A percentile compares a stretch with the other conserved stretches of the same genome.
Evolutionary conservation across 2,888 invertebrate species (phyloP).

Genomic region (Ethmia dodecea): DNA sequence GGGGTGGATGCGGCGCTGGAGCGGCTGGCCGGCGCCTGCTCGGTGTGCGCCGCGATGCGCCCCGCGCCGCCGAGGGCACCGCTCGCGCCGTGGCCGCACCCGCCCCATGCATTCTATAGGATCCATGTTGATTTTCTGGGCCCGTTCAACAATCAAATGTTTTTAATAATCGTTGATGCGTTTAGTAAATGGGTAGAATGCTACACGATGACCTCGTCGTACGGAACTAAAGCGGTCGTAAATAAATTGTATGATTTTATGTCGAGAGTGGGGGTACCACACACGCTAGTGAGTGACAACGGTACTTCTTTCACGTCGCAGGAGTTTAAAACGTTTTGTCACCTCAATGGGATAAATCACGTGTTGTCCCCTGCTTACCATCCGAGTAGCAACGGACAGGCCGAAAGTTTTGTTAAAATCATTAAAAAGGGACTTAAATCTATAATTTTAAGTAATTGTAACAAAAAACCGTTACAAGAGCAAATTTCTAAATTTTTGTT

Average conservation of each 20-base stretch:
- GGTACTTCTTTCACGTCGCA: constrained; percentile 6
- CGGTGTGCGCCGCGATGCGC: constrained; percentile 9
- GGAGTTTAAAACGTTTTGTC: constrained; percentile 6
- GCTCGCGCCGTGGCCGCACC: constrained; percentile 8
- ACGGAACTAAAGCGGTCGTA: constrained; percentile 10
- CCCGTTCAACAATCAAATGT: constrained; percentile 14
- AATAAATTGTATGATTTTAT: constrained; percentile 12
- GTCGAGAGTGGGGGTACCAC: constrained; percentile 9
- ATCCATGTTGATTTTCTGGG: constrained; percentile 21
- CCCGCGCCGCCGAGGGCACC: constrained; percentile 2
- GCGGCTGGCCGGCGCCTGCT: constrained; percentile 8
- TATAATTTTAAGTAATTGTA: background rate
- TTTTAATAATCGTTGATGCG: constrained; percentile 19
- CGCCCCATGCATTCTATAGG: constrained; percentile 1
- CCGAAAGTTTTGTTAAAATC: background rate
- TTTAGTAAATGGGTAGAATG: constrained; percentile 23
- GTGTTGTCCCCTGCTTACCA: no score
- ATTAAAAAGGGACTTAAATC: background rate
- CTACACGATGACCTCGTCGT: constrained; percentile 14
- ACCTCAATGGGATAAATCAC: background rate
- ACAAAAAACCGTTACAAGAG: no score
- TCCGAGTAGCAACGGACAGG: no score
- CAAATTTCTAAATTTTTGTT: constrained; percentile 5
- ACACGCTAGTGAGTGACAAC: constrained; percentile 5
- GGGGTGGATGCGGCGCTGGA: constrained; percentile 17